phyloP scores from a whole-genome alignment of 2,888 invertebrate species.

The Caenorhabditis doughertyi region DNA sequence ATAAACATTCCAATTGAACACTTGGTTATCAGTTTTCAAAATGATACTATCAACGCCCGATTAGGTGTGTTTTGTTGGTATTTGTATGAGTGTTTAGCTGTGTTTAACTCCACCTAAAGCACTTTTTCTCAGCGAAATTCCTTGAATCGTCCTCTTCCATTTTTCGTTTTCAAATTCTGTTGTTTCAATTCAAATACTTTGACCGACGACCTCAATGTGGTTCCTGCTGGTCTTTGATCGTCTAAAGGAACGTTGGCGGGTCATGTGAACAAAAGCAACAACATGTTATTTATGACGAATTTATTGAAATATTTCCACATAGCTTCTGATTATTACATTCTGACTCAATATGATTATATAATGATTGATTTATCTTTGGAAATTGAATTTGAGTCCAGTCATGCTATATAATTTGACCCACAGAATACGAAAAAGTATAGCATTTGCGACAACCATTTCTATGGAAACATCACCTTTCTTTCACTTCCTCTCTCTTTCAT shows the following conservation, averaged over 20 bases:
- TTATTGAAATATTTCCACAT: neutral
- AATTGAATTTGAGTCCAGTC: neutral
- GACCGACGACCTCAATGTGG: neutral
- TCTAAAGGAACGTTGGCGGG: neutral
- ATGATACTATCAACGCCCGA: neutral
- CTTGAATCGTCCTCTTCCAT: neutral
- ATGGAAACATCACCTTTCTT: constrained; percentile 27
- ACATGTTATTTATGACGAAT: constrained; percentile 7
- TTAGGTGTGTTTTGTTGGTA: constrained; percentile 11
- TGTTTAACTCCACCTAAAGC: neutral
- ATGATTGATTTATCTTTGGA: too few species aligned
- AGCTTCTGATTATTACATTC: neutral
- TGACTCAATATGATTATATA: neutral
- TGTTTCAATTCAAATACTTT: neutral
- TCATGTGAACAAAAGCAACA: constrained; percentile 14
- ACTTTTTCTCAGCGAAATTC: neutral
- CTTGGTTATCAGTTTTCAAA: neutral
- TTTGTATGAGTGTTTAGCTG: neutral
- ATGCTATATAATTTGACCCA: neutral
- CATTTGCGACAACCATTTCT: neutral
- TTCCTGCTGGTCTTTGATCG: constrained; percentile 1
- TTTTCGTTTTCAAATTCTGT: neutral
- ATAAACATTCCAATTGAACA: neutral
- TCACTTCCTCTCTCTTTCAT: constrained; percentile 14
- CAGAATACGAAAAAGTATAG: constrained; percentile 7